Evolutionary conservation across 2,888 invertebrate genomes (phyloP), one percentile per base, ranked within the genome.

Genomic region (Plemyria rubiginata): DNA sequence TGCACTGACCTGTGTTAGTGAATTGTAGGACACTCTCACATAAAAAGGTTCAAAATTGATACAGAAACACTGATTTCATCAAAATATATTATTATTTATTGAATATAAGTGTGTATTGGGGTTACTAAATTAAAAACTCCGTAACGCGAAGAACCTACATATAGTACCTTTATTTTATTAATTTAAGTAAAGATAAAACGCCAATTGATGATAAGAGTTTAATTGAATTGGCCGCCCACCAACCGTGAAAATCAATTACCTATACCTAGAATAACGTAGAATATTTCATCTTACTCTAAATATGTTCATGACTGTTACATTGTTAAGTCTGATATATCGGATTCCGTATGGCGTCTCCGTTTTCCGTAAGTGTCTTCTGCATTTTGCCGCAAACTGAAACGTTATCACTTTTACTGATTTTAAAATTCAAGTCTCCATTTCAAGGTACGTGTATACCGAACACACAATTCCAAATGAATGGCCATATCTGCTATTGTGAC

Each of bases 361-460:
- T 56, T 70, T 75, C 51, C 75, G 90, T 89, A 78, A 88, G 90
- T 85, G 9, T n/a, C 32, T 22, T 22, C 2, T 54, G 13, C 52
- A 40, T 29, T 50, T 51, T 32, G 32, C 16, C 41, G 29, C 13
- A 15, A 16, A 11, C 12, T 28, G 43, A 15, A 16, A 45, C 16
- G 2, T 53, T 8, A 32, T 8, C 12, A 28, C 38, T 28, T 28
- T 49, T 41, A 13, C 32, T 28, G 22, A 16, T 36, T 55, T 69
- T 55, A 28, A 29, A 49, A 48, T 61, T 55, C 50, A 51, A 54
- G 22, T 46, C 59, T 60, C 36, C n/a, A 53, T 56, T 61, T 55
- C n/a, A 65, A 90, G 89, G 77, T 68, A 71, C 82, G 74, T 92
- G 91, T 70, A 75, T 85, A n/a, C 90, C 91, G 12, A 85, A 88